phyloP scores from a whole-genome alignment of 2,113 vertebrate genomes.

The Gnathochromis pfefferi region DNA sequence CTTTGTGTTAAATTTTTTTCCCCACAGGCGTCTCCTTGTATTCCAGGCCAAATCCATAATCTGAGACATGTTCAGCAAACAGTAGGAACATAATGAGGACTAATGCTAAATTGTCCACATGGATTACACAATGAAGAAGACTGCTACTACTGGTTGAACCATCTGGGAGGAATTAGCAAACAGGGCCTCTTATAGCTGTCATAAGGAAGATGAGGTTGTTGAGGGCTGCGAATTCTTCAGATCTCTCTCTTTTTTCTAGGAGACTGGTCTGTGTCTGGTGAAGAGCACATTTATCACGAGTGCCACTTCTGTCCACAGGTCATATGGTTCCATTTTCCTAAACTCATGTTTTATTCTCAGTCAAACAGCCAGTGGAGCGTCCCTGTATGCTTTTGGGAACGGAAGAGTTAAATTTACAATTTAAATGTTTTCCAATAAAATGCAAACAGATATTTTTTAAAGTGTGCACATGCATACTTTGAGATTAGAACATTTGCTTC shows the following conservation, averaged over 20 bases:
- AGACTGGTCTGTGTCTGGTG: not conserved
- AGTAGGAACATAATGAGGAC: not conserved
- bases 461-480: not conserved
- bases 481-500: not conserved
- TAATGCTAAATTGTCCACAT: not conserved
- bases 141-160: slow-evolving; percentile 36
- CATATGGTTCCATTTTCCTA: slow-evolving; percentile 20
- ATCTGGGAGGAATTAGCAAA: slow-evolving; percentile 31
- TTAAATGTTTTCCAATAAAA: not conserved
- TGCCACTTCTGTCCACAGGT: not conserved
- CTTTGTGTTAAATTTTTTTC: not conserved
- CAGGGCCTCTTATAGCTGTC: not conserved
- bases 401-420: not conserved
- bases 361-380: not conserved
- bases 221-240: not conserved
- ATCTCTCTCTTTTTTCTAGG: not conserved
- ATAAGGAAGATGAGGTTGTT: not conserved
- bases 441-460: not conserved
- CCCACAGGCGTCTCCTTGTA: not conserved
- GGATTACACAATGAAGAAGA: not conserved
- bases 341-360: not conserved
- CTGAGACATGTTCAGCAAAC: not conserved
- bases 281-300: slow-evolving; percentile 33
- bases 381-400: not conserved
- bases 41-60: not conserved